phyloP scores from a whole-genome alignment of 2,888 invertebrate genomes.

The Drosophila neotestacea region DNA sequence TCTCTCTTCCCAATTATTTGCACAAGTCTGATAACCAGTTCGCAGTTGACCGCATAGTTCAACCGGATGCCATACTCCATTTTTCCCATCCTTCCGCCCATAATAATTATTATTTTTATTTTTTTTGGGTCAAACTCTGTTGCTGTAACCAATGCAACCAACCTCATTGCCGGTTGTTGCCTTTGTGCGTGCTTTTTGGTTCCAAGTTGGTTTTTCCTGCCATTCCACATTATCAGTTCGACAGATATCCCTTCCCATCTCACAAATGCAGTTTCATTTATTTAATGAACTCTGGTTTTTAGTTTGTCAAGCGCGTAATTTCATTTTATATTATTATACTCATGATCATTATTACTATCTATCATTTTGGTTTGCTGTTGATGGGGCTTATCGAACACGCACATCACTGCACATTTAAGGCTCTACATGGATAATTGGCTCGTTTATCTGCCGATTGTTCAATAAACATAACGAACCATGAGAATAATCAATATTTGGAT shows the following conservation, averaged over 20 bases:
- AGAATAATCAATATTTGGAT: not conserved
- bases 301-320: constrained; percentile 29
- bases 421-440: constrained; percentile 20
- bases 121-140: constrained; percentile 41
- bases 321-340: constrained; percentile 23
- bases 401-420: constrained; percentile 36
- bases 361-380: not conserved
- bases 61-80: constrained; percentile 14
- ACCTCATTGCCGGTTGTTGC: constrained; percentile 5
- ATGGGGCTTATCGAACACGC: constrained; percentile 37
- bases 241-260: not conserved
- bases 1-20: not conserved
- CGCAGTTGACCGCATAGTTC: constrained; percentile 54
- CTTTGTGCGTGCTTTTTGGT: constrained; percentile 33
- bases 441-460: constrained; percentile 16
- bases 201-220: constrained; percentile 10
- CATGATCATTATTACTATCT: not conserved
- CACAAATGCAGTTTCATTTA: constrained; percentile 16
- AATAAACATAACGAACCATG: not conserved
- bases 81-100: constrained; percentile 7
- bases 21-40: constrained; percentile 43
- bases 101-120: constrained; percentile 34
- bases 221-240: constrained; percentile 31
- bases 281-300: constrained; percentile 45
- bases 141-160: constrained; percentile 21